Evolutionary conservation across 2,888 invertebrate species (phyloP).

Genomic region (Protophormia terraenovae): DNA sequence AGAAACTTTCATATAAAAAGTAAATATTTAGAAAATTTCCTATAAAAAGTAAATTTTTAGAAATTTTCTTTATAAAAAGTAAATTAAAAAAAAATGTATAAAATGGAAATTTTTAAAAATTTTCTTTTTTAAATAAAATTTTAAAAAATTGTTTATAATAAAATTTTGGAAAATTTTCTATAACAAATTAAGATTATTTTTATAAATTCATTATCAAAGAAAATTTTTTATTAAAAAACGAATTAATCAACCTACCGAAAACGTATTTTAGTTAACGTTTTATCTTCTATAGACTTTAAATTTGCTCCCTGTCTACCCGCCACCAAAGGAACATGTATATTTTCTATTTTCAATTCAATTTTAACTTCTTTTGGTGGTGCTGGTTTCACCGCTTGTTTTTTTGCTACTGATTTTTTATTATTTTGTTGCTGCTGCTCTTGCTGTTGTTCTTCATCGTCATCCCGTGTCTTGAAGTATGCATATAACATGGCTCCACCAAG

Average conservation of each 20-base stretch:
- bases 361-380: conserved; percentile 79
- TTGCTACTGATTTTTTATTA: neutral
- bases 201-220: too few relatives aligned
- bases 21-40: too few relatives aligned
- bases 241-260: conserved; percentile 77
- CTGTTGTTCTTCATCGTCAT: conserved; percentile 81
- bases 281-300: conserved; percentile 88
- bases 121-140: too few relatives aligned
- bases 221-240: too few relatives aligned
- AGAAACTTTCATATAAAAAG: too few relatives aligned
- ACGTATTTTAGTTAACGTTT: conserved; percentile 85
- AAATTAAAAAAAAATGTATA: too few relatives aligned
- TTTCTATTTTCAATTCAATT: conserved; percentile 84
- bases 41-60: too few relatives aligned
- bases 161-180: too few relatives aligned
- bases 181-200: too few relatives aligned
- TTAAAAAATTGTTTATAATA: too few relatives aligned
- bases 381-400: conserved; percentile 63
- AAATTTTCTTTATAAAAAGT: too few relatives aligned
- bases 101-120: too few relatives aligned
- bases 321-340: conserved; percentile 85
- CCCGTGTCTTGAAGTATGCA: conserved; percentile 85
- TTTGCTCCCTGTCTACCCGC: conserved; percentile 90
- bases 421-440: conserved; percentile 46
- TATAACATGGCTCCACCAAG: conserved; percentile 87